These are phyloP conservation scores for Mellivora capensis DNA, from an alignment of 2,113 vertebrate species.

Conservation along the genomic window DNA sequence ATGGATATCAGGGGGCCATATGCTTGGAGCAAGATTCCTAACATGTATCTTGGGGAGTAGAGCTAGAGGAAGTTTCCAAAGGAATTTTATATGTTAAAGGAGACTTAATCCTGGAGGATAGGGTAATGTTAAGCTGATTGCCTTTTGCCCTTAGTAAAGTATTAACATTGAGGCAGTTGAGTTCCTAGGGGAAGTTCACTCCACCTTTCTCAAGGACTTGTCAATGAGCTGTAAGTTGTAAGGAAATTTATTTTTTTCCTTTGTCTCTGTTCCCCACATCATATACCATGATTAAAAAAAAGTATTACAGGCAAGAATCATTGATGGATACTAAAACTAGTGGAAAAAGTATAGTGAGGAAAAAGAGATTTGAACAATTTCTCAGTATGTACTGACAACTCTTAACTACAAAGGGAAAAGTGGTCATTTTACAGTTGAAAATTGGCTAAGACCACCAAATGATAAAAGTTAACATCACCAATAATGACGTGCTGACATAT, in stretches of 20 bases:
- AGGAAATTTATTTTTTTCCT: neutral
- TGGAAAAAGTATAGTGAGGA: neutral
- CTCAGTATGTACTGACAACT: neutral
- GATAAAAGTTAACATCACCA: neutral
- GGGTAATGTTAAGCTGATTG: neutral
- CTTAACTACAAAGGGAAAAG: neutral
- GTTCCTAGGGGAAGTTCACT: neutral
- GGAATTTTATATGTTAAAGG: neutral
- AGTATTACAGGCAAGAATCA: neutral
- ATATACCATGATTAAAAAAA: neutral
- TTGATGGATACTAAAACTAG: neutral
- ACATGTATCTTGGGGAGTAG: neutral
- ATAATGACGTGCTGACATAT: too few species aligned
- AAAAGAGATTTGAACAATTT: neutral
- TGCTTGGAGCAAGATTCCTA: neutral
- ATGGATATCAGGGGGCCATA: neutral
- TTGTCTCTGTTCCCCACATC: neutral
- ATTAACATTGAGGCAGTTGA: neutral
- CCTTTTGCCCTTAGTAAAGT: neutral
- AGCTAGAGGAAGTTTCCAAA: neutral
- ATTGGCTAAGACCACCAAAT: neutral
- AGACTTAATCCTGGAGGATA: neutral
- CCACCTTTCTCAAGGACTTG: neutral
- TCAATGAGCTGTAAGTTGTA: neutral
- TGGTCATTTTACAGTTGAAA: neutral